Evolutionary conservation across 2,797 vertebrate genomes (phyloP).

Genomic region (Typhlichthys eigenmanni): DNA sequence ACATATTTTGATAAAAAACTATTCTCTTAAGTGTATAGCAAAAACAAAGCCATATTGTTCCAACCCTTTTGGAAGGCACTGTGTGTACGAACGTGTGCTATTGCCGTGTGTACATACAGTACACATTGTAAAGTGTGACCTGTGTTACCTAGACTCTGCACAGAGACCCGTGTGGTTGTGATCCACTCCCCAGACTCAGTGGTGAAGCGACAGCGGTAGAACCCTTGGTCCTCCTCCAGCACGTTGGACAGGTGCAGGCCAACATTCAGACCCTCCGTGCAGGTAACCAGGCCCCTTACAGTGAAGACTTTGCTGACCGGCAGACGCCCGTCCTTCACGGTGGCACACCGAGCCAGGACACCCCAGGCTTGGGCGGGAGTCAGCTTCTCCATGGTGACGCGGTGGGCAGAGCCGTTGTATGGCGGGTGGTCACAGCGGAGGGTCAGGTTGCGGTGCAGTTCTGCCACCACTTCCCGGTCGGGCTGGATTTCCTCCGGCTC

Average conservation of each 20-base stretch:
- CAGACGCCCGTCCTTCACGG: constrained; percentile 34
- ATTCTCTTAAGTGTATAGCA: too few relatives aligned
- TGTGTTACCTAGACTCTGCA: constrained; percentile 60
- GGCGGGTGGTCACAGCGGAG: constrained; percentile 64
- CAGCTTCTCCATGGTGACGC: constrained; percentile 74
- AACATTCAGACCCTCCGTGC: constrained; percentile 52
- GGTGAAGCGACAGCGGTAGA: constrained; percentile 71
- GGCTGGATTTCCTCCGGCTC: constrained; percentile 14
- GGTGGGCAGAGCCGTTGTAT: constrained; percentile 43
- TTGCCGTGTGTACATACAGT: too few relatives aligned
- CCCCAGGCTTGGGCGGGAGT: constrained; percentile 38
- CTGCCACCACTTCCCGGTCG: constrained; percentile 28
- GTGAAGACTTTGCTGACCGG: constrained; percentile 70
- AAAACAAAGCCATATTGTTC: too few relatives aligned
- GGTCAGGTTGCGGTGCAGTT: constrained; percentile 65
- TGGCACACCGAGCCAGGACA: constrained; percentile 35
- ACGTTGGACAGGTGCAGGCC: constrained; percentile 60
- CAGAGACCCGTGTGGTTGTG: constrained; percentile 59
- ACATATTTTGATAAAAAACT: too few relatives aligned
- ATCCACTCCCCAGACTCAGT: constrained; percentile 56
- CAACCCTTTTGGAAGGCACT: too few relatives aligned
- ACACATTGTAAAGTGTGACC: too few relatives aligned
- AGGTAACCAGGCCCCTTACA: constrained; percentile 56
- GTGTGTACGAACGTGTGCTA: too few relatives aligned
- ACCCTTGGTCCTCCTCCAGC: constrained; percentile 64